Evolutionary conservation across 2,888 invertebrate species (phyloP), one percentile per base, ranked within the genome.

Genomic region (Brachynemurus nebulosus): DNA sequence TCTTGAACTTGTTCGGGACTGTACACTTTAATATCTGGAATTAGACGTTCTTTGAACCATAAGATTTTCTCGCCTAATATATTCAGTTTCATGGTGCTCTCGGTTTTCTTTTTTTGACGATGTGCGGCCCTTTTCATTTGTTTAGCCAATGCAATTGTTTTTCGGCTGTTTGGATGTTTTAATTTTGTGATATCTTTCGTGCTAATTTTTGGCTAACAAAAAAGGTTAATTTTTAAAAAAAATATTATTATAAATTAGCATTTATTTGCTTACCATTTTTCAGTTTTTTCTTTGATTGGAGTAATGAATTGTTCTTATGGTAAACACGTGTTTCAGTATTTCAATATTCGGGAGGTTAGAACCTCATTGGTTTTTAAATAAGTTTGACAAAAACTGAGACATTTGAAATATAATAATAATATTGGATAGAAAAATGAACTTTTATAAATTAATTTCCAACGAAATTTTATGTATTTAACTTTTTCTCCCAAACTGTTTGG

Each of bases 111-210:
- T 54, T 76, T 75, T 44, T 76, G 71, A 54, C 74, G 72, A 49
- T 69, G 69, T 42, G 68, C 68, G 48, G 65, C 56, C 52, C 71
- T 81, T 51, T 78, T 77, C 6, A 77, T 67, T 62, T 84, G 78
- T 59, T 80, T 83, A 2, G 76, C 72, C 16, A 88, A 61, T 7
- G 80, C 78, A 49, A 75, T 69, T 1, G 86, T 84, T 67, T 85
- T 86, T 51, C 90, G 72, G 55, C 89, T 89, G 61, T 88, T 86
- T 1, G 90, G 90, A 65, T 90, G 90, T 57, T 80, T 80, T 43
- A 76, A 68, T 60, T 76, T 74, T 20, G 62, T 60, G n/a, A 72
- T 50, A 47, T 70, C 67, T 52, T 69, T 70, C 16, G 60, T 60
- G n/a, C n/a, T n/a, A 12, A 70, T 49, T 53, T 68, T 69, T 1